These are phyloP conservation scores for Oreochromis niloticus DNA, from an alignment of 2,113 vertebrate genomes.

Conservation along the genomic window DNA sequence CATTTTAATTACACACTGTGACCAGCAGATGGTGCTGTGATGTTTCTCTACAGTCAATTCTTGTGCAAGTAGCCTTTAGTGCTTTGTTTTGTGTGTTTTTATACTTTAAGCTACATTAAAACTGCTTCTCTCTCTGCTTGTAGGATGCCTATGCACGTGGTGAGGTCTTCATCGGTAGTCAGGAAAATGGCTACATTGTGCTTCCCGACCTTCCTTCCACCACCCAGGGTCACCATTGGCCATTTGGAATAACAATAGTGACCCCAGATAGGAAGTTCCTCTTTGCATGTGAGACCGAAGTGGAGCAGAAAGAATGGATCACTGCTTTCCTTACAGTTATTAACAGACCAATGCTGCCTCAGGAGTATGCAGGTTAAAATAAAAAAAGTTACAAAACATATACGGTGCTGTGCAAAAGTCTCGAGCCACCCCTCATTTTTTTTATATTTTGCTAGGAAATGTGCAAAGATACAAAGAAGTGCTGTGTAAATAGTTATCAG, in stretches of 20 bases:
- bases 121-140: background rate
- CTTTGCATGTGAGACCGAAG: slow-evolving; percentile 84
- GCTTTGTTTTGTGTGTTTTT: background rate
- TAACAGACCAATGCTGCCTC: slow-evolving; percentile 87
- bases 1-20: background rate
- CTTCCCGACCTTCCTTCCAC: slow-evolving; percentile 78
- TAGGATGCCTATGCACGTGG: slow-evolving; percentile 93
- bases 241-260: slow-evolving; percentile 87
- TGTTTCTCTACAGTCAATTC: background rate
- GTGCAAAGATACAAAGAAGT: background rate
- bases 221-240: slow-evolving; percentile 86
- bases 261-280: slow-evolving; percentile 92
- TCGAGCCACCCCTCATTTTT: background rate
- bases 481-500: background rate
- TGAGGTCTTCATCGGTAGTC: slow-evolving; percentile 93
- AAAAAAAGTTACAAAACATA: background rate
- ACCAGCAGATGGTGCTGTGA: background rate
- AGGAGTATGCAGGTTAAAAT: slow-evolving; percentile 88
- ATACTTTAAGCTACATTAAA: background rate
- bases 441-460: background rate
- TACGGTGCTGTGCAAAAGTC: background rate
- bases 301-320: slow-evolving; percentile 85
- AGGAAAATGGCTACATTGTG: slow-evolving; percentile 85
- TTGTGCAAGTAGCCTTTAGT: background rate
- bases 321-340: slow-evolving; percentile 82